Percentiles rank a stretch among this genome's conserved stretches.
Conservation (phyloP, 2,113 vertebrate species). For the Rhinopomastus cyanomelas region DNA sequence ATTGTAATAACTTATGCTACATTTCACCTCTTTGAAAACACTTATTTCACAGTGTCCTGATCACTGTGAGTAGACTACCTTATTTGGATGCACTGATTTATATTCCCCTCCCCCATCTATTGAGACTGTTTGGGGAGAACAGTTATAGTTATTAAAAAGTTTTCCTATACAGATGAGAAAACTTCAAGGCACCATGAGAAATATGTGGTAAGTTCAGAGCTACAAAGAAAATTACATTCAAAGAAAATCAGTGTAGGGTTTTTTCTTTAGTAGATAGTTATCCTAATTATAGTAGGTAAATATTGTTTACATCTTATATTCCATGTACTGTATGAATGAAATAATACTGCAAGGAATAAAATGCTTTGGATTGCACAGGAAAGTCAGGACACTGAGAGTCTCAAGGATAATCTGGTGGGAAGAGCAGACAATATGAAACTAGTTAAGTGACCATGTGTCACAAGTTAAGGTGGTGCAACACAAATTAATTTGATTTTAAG, state of each 20-base stretch:
- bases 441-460: neutral
- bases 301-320: neutral
- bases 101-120: accelerated
- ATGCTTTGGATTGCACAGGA: neutral
- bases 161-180: neutral
- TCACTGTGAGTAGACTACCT: neutral
- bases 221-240: neutral
- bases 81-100: neutral
- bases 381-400: neutral
- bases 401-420: neutral
- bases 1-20: neutral
- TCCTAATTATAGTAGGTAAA: neutral
- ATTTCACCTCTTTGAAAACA: neutral
- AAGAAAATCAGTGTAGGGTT: neutral
- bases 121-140: neutral
- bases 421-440: neutral
- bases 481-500: neutral
- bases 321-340: neutral
- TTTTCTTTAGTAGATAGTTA: neutral
- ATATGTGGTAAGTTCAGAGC: neutral
- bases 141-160: neutral
- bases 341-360: neutral
- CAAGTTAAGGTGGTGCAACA: neutral
- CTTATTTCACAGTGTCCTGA: neutral
- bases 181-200: neutral